Evolutionary conservation across 2,888 invertebrate genomes (phyloP).

Genomic region (Zelleria hepariella): DNA sequence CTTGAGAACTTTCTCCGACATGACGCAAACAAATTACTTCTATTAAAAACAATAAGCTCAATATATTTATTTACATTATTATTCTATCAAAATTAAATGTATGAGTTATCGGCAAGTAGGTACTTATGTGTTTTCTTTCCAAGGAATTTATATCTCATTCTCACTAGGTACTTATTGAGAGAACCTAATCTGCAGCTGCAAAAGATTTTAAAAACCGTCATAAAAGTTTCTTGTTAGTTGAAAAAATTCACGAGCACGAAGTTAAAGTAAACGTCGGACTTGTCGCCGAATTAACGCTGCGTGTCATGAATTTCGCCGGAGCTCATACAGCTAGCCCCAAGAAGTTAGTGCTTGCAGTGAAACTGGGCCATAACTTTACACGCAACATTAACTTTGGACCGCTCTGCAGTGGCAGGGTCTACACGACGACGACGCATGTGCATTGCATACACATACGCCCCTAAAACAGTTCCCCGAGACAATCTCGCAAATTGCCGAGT

Average conservation of each 20-base stretch:
- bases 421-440: conserved; percentile 12
- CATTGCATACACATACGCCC: conserved; percentile 15
- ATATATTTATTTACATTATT: no score
- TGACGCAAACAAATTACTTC: no score
- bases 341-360: conserved; percentile 52
- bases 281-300: conserved; percentile 37
- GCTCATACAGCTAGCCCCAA: conserved; percentile 33
- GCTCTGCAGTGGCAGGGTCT: conserved; percentile 34
- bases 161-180: no score
- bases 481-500: conserved; percentile 27
- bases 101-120: no score
- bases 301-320: conserved; percentile 47
- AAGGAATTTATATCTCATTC: no score
- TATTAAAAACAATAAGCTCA: no score
- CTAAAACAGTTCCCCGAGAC: conserved; percentile 26
- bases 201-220: not conserved
- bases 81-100: no score
- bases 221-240: not conserved
- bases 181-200: no score
- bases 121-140: no score
- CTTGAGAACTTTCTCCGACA: no score
- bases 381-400: conserved; percentile 61
- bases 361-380: conserved; percentile 60
- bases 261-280: not conserved
- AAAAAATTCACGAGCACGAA: not conserved